These are phyloP conservation scores for Sula dactylatra DNA, from an alignment of 2,113 vertebrate species.

Conservation along the genomic window DNA sequence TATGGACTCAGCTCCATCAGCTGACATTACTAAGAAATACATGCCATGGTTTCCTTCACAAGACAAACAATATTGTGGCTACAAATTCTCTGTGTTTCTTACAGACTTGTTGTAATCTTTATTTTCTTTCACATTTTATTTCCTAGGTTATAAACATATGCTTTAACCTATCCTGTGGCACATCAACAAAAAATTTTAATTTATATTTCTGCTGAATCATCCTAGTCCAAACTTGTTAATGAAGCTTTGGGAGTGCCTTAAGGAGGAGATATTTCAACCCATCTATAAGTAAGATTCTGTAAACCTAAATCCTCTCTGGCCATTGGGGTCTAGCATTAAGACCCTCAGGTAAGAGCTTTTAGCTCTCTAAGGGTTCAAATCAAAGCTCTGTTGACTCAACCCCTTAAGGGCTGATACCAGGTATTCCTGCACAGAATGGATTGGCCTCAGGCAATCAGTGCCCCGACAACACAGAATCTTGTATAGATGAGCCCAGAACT, in stretches of 20 bases:
- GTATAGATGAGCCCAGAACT: not conserved
- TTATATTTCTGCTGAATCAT: not conserved
- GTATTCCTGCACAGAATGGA: not conserved
- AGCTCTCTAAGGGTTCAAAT: not conserved
- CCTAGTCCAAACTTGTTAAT: not conserved
- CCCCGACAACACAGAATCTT: not conserved
- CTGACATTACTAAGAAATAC: slow-evolving; percentile 42
- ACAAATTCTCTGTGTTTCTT: slow-evolving; percentile 29
- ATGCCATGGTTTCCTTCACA: not conserved
- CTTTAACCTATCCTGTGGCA: not conserved
- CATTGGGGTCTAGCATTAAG: not conserved
- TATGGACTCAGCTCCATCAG: slow-evolving; percentile 3
- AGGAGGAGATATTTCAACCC: not conserved
- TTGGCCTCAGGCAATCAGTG: not conserved
- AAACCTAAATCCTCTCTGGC: not conserved
- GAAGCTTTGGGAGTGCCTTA: not conserved
- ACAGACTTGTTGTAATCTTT: slow-evolving; percentile 10
- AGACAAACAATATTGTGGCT: slow-evolving; percentile 28
- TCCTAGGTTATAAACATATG: not conserved
- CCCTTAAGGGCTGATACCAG: not conserved
- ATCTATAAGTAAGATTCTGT: not conserved
- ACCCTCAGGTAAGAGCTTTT: not conserved
- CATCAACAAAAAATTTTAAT: not conserved
- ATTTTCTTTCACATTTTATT: slow-evolving; percentile 13
- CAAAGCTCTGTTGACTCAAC: not conserved